Percentiles rank a stretch among this genome's conserved stretches.
These are phyloP conservation scores for Lipophrys pholis DNA, from an alignment of 2,113 vertebrate genomes.

Conservation along the genomic window DNA sequence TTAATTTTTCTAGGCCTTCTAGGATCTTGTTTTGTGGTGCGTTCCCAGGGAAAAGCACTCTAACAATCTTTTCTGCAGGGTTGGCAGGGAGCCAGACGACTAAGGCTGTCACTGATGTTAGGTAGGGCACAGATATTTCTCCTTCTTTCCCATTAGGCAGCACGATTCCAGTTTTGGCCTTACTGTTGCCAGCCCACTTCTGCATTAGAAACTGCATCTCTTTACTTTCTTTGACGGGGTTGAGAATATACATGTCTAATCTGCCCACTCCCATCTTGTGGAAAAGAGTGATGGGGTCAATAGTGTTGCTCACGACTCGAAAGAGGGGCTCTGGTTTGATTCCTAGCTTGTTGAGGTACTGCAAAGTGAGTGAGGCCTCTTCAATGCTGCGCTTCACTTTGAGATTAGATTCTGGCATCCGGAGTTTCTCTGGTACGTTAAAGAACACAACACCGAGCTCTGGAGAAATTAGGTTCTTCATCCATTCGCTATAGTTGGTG, in stretches of 20 bases:
- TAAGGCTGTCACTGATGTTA: conserved; percentile 96
- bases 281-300: conserved; percentile 96
- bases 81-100: conserved; percentile 97
- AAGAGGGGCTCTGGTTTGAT: conserved; percentile 93
- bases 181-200: conserved; percentile 98
- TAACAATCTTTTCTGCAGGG: conserved; percentile 94
- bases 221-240: conserved; percentile 97
- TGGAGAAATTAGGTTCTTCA: conserved; percentile 97
- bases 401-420: conserved; percentile 92
- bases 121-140: conserved; percentile 98
- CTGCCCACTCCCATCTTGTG: conserved; percentile 98
- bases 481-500: conserved; percentile 95
- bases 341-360: conserved; percentile 91
- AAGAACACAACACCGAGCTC: conserved; percentile 98
- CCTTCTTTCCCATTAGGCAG: conserved; percentile 94
- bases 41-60: conserved; percentile 97
- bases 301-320: conserved; percentile 91
- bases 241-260: conserved; percentile 96
- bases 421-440: conserved; percentile 95
- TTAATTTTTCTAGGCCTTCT: conserved; percentile 96
- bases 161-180: conserved; percentile 96
- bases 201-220: conserved; percentile 99
- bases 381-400: conserved; percentile 97
- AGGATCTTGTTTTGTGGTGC: conserved; percentile 98
- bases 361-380: conserved; percentile 94